phyloP scores from a whole-genome alignment of 2,113 vertebrate genomes.

The Rutilus rutilus region DNA sequence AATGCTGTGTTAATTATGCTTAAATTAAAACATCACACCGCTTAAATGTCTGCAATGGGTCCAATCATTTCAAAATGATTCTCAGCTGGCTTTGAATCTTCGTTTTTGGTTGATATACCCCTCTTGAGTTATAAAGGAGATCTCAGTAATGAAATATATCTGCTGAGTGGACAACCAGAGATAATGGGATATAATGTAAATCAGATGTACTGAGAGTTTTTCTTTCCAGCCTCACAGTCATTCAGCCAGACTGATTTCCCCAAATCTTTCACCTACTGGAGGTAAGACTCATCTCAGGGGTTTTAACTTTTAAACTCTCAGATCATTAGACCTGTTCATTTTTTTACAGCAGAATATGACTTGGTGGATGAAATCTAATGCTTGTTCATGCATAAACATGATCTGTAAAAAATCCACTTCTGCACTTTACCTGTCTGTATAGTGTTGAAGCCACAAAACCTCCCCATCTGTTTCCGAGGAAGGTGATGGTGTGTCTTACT shows the following conservation, averaged over 20 bases:
- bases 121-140: constrained; percentile 49
- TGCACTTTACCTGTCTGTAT: constrained; percentile 61
- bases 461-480: constrained; percentile 63
- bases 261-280: constrained; percentile 56
- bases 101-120: constrained; percentile 45
- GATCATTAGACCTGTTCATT: constrained; percentile 28
- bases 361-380: constrained; percentile 52
- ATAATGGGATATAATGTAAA: constrained; percentile 74
- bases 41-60: constrained; percentile 23
- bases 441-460: constrained; percentile 55
- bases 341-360: constrained; percentile 57
- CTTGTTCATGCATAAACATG: constrained; percentile 72
- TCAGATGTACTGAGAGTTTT: constrained; percentile 68
- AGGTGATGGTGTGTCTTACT: constrained; percentile 58
- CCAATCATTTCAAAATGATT: not conserved
- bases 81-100: constrained; percentile 25
- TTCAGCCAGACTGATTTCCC: constrained; percentile 60
- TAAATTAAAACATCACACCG: constrained; percentile 29
- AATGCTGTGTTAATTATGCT: constrained; percentile 18
- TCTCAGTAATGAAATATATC: constrained; percentile 67
- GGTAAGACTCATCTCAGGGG: constrained; percentile 61
- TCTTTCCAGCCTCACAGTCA: constrained; percentile 57
- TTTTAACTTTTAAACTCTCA: constrained; percentile 61
- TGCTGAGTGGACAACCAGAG: constrained; percentile 58
- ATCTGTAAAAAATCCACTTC: constrained; percentile 60